Evolutionary conservation across 2,797 vertebrate species (phyloP), one percentile per base, ranked within the genome.

Genomic region (Spheniscus humboldti): DNA sequence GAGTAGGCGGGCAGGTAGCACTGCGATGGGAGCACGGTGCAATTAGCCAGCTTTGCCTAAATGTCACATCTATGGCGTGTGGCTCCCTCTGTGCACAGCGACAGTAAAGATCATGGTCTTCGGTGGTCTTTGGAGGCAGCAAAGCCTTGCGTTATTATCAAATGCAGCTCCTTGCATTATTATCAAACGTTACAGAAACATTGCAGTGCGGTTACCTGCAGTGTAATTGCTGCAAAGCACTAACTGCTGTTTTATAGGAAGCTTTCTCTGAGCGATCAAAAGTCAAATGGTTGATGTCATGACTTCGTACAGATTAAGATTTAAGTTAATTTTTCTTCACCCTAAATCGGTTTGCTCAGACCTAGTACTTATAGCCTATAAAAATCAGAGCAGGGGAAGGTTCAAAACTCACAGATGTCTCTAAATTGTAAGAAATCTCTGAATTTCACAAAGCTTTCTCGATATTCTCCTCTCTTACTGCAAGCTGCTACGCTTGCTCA

Each of bases 71-170:
- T 53, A 12, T 14, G 12, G 27, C 3, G 10, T 15, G 17, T 81
- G 57, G 43, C 77, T 72, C 27, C 16, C 35, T 43, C 69, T 52
- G 57, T 18, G 72, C 93, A 17, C 14, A 3, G 56, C 0, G 33
- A 13, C 1, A 1, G 19, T 47, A 2, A 16, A 27, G 73, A 57
- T 18, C 3, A 0, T 16, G 69, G 25, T 35, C 6, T 3, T 24
- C 23, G 10, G 87, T 23, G 67, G 59, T 52, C 31, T 72, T 8
- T 30, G 68, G 66, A 52, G 57, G 24, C 72, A 74, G 41, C 9
- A 4, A 2, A 55, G 86, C 62, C 27, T 18, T 4, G 18, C 2
- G 6, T 69, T 17, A 23, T 13, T 27, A 5, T 16, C 89, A 41
- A 72, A 6, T 41, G 41, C 41, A 41, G 2, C 57, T 88, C 62